Conservation (phyloP, 2,888 invertebrate genomes). For the Ypsolopha sequella region DNA sequence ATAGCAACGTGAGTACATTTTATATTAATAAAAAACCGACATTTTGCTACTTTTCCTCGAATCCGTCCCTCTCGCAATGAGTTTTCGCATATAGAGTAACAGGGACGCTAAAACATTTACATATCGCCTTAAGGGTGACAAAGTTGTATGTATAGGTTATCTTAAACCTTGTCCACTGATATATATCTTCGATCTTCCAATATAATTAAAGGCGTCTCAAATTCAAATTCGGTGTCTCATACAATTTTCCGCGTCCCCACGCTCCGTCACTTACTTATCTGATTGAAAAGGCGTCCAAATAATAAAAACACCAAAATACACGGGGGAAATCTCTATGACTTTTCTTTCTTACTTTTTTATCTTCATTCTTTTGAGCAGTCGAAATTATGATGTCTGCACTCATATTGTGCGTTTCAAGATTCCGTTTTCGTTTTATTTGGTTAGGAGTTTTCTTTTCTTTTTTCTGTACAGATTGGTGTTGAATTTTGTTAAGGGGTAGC, state of each 20-base stretch:
- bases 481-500: not conserved
- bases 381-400: conserved; percentile 23
- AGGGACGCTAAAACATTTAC: too few species aligned
- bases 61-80: too few species aligned
- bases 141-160: too few species aligned
- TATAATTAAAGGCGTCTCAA: not conserved
- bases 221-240: not conserved
- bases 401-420: conserved; percentile 3
- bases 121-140: too few species aligned
- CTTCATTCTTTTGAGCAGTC: conserved; percentile 32
- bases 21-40: too few species aligned
- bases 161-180: too few species aligned
- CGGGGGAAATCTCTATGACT: conserved; percentile 48
- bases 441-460: conserved; percentile 2
- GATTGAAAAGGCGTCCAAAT: conserved; percentile 31
- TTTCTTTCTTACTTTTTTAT: conserved; percentile 23
- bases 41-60: too few species aligned
- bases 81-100: too few species aligned
- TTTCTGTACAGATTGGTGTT: not conserved
- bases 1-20: too few species aligned
- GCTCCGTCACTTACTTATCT: conserved; percentile 31
- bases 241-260: conserved; percentile 1
- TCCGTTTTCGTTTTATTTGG: conserved; percentile 3
- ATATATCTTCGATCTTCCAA: too few species aligned
- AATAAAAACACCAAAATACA: conserved; percentile 41